Conservation (phyloP, 2,888 invertebrate genomes). For the Tenthredo distinguenda region DNA sequence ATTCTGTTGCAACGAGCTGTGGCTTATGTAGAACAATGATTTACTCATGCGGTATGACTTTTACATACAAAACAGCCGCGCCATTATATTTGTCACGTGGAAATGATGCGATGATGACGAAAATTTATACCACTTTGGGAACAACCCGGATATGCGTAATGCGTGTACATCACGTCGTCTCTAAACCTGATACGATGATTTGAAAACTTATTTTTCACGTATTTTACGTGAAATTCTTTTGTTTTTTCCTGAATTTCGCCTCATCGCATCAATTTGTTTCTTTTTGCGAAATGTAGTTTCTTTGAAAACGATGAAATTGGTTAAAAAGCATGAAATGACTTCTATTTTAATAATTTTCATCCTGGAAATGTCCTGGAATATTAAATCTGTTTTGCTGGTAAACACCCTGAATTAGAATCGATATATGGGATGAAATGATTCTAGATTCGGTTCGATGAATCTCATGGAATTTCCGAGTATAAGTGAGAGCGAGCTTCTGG, state of each 20-base stretch:
- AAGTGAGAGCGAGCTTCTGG: conserved; percentile 23
- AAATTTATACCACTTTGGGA: neutral
- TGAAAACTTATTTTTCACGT: neutral
- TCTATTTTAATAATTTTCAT: too few species aligned
- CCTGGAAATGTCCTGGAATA: too few species aligned
- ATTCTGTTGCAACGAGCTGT: neutral
- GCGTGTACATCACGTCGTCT: neutral
- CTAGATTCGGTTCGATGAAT: neutral
- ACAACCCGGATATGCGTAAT: neutral
- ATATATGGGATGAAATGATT: neutral
- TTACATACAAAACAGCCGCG: neutral
- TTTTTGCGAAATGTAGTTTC: too few species aligned
- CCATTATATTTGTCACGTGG: neutral
- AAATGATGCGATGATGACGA: neutral
- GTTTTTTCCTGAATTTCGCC: neutral
- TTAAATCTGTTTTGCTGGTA: too few species aligned
- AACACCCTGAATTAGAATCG: too few species aligned
- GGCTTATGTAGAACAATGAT: neutral
- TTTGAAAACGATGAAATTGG: too few species aligned
- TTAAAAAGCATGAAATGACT: too few species aligned
- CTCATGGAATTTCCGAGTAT: neutral
- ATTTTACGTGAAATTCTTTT: neutral
- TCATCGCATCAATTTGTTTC: neutral
- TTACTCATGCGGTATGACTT: neutral
- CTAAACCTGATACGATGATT: neutral